Base-by-base conservation (phyloP, 2,888 invertebrate genomes). In the Calliphora vomitoria region DNA sequence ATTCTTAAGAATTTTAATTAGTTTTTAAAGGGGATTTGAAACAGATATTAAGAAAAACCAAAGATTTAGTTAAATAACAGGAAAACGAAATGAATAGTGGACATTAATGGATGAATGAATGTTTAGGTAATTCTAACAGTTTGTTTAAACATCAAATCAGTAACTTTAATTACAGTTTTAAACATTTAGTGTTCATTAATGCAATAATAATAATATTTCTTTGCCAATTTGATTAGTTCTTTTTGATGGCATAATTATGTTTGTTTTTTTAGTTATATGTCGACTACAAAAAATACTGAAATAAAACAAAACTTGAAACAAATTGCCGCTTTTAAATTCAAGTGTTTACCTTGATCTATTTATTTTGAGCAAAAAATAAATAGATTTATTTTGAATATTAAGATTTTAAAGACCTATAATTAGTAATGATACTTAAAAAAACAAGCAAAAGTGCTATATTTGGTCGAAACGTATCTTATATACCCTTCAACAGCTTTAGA, bases 1-100 rank as follows among this genome's bases (percentile, higher is more conserved):
- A 8, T 55, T 82, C 31, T 55, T 64, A 55, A 66, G 72, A 74
- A 64, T 53, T 55, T 44, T 11, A n/a, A 44, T 41, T 38, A 38
- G 8, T 47, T 44, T 8, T 18, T 58, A 18, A n/a, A n/a, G 8
- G 25, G 10, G 25, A 60, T 13, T 47, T 55, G 11, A 10, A 44
- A 44, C 11, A 44, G 18, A 15, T 3, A 3, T 3, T n/a, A 41
- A 38, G 1, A 20, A 74, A 25, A 82, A 82, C 68, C 41, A 68
- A 68, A 75, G 68, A 75, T 47, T 68, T 44, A 75, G 60, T 25
- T 47, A 10, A 38, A 15, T 35, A 5, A 53, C 47, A 50, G 50
- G 35, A 25, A 68, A 44, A 20, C 13, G 35, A 35, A 35, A 35
- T 35, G 6, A 35, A 35, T 31, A 31, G 4, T 55, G 18, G 44